Base-by-base conservation (phyloP, 1,140 invertebrate species). In the Gonioctena quinquepunctata region DNA sequence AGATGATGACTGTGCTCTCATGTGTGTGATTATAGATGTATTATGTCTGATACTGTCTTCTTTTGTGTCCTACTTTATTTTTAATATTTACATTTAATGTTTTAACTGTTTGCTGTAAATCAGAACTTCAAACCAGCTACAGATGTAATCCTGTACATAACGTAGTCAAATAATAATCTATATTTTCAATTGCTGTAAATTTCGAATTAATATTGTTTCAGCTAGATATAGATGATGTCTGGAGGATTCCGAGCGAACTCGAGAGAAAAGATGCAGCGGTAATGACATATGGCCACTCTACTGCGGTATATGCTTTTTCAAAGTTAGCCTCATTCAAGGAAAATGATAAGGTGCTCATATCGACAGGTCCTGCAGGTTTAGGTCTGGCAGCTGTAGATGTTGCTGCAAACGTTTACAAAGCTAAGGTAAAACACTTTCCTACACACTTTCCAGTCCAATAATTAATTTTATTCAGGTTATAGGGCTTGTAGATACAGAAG, bases 381-480 rank as follows among this genome's bases (percentile, higher is more conserved):
- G 88, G 88, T 42, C 80, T 89, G 68, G 87, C 88, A 42, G 85
- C 86, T 52, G 84, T 88, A 18, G 88, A 89, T 81, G 79, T 89
- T 28, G 87, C 87, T 48, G 82, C 84, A 25, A 87, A 85, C 79
- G 82, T 88, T 48, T 88, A 87, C 76, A 85, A 84, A 77, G 82
- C 86, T 49, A 83, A 87, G 79, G 87, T 88, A 80, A 57, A 8
- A 59, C 25, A 49, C 28, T 68, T n/a, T 11, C 11, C 6, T 6
- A 7, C 33, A 42, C n/a, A n/a, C n/a, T 42, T 7, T 42, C 33
- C 6, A 42, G 33, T 42, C n/a, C 33, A 42, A 42, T 7, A 59
- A 49, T 49, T 26, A 61, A 23, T 19, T 69, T 52, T 23, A 56
- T 73, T 63, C 66, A 88, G 86, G 87, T 89, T 18, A 86, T 89